Percentiles rank a stretch among this genome's conserved stretches.
These are phyloP conservation scores for Seladonia tumulorum DNA, from an alignment of 2,888 invertebrate species.

Conservation along the genomic window DNA sequence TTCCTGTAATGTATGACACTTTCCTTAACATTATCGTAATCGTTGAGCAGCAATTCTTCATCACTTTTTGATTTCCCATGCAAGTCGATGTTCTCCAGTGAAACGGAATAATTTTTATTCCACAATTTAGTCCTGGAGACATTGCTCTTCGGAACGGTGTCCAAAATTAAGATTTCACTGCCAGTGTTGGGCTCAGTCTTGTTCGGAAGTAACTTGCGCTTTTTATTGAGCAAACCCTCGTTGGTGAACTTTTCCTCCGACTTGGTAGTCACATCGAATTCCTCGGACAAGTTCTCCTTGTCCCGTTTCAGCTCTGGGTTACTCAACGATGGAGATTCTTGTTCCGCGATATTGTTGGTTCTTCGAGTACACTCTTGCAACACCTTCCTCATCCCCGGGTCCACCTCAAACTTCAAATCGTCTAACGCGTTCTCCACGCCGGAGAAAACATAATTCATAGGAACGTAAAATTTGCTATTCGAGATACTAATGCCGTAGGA, in stretches of 20 bases:
- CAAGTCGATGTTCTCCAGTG: constrained; percentile 36
- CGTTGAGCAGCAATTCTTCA: not conserved
- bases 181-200: constrained; percentile 53
- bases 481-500: constrained; percentile 77
- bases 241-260: not conserved
- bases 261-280: not conserved
- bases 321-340: constrained; percentile 2
- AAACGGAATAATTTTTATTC: constrained; percentile 25
- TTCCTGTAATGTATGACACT: not conserved
- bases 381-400: constrained; percentile 79
- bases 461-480: constrained; percentile 80
- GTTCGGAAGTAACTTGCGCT: constrained; percentile 52
- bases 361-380: constrained; percentile 69
- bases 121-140: constrained; percentile 1
- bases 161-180: constrained; percentile 57
- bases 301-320: not conserved
- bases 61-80: not conserved
- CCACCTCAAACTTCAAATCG: constrained; percentile 78
- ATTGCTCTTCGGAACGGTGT: constrained; percentile 25
- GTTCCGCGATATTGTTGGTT: too few species aligned
- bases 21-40: not conserved
- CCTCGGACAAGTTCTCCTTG: constrained; percentile 39
- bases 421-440: constrained; percentile 76
- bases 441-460: constrained; percentile 77
- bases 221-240: constrained; percentile 11